Conservation (phyloP, 1,140 invertebrate species). For the Branchinecta lynchi region DNA sequence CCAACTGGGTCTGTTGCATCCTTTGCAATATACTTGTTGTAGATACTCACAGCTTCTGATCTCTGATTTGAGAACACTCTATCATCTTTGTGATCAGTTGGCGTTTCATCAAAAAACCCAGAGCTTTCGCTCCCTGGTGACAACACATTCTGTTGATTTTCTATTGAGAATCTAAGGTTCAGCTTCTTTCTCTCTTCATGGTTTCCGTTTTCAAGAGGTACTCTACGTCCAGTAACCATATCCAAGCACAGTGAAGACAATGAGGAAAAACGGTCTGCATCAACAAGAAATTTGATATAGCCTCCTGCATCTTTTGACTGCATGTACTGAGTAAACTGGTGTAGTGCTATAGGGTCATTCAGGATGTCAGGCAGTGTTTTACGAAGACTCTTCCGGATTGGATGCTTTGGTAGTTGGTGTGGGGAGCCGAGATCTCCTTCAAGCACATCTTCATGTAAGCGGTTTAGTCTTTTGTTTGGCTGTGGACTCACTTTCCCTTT, state of each 20-base stretch:
- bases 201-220: neutral
- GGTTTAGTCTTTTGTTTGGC: no score
- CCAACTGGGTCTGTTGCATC: slow-evolving; percentile 5
- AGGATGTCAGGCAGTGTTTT: neutral
- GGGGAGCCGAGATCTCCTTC: neutral
- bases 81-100: neutral
- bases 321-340: neutral
- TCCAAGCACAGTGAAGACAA: neutral
- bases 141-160: neutral
- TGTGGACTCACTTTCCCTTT: no score
- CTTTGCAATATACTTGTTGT: neutral
- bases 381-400: neutral
- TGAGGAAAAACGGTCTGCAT: neutral
- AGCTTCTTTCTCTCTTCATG: neutral
- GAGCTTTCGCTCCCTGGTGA: neutral
- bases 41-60: neutral
- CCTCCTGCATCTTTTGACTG: neutral
- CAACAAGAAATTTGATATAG: neutral
- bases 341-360: neutral
- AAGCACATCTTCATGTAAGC: neutral
- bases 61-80: neutral
- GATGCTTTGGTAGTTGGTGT: neutral
- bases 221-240: neutral
- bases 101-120: neutral
- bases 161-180: no score